These are phyloP conservation scores for Aurelia sp. DNA, from an alignment of 30 jellyfish, hydroid and myxozoan species.

Conservation along the genomic window DNA sequence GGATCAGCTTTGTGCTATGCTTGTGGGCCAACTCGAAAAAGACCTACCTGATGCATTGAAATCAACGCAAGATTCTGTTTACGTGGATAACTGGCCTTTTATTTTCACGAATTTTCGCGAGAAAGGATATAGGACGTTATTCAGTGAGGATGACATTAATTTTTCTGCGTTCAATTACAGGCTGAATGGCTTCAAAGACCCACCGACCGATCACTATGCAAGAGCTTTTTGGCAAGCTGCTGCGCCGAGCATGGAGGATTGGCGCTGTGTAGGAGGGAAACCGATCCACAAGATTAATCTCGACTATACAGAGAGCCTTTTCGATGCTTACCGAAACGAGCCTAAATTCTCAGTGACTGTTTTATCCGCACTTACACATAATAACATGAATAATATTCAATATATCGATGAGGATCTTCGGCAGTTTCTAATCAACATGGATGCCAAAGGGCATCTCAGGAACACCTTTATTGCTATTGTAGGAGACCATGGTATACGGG, in stretches of 20 bases:
- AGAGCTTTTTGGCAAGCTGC: constrained; percentile 66
- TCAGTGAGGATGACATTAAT: constrained; percentile 58
- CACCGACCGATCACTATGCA: constrained; percentile 71
- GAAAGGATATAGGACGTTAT: constrained; percentile 63
- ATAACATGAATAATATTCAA: constrained; percentile 43
- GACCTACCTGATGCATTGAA: constrained; percentile 58
- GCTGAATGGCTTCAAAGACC: constrained; percentile 69
- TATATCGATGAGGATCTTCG: constrained; percentile 42
- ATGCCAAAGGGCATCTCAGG: constrained; percentile 34
- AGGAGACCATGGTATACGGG: constrained; percentile 85
- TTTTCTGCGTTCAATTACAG: constrained; percentile 69
- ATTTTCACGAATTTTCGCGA: constrained; percentile 50
- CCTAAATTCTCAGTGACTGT: constrained; percentile 57
- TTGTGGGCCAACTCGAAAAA: constrained; percentile 60
- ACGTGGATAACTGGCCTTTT: constrained; percentile 74
- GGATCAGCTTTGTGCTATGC: constrained; percentile 82
- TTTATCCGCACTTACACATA: constrained; percentile 55
- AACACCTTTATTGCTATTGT: constrained; percentile 52
- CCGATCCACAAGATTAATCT: constrained; percentile 47
- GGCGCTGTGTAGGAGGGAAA: constrained; percentile 50
- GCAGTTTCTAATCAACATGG: constrained; percentile 22
- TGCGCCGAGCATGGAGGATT: constrained; percentile 9
- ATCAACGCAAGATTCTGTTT: constrained; percentile 16
- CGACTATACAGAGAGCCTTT: constrained; percentile 51
- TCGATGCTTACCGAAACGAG: constrained; percentile 23